Conservation (phyloP, 2,888 invertebrate genomes). For the Thymelicus acteon region DNA sequence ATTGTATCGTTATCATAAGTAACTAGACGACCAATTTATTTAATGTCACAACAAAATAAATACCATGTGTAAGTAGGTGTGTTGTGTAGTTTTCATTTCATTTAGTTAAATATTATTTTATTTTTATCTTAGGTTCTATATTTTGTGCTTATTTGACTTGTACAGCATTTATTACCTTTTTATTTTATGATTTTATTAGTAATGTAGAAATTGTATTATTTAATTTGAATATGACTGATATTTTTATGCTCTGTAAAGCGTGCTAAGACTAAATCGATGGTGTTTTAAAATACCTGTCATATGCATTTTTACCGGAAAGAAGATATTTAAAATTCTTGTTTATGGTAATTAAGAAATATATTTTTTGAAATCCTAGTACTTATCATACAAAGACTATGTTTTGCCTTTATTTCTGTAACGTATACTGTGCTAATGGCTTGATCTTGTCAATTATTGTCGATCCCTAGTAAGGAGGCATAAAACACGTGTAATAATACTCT, state of each 20-base stretch:
- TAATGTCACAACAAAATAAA: background rate
- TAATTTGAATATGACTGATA: constrained; percentile 22
- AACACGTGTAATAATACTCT: too few species aligned
- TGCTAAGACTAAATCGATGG: background rate
- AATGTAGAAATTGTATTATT: constrained; percentile 1
- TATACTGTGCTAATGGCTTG: constrained; percentile 48
- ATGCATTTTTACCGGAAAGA: background rate
- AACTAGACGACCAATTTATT: background rate
- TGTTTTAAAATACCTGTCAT: background rate
- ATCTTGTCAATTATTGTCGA: constrained; percentile 9
- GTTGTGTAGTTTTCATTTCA: too few species aligned
- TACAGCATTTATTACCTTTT: constrained; percentile 28
- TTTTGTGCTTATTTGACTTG: constrained; percentile 25
- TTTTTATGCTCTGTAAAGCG: constrained; percentile 2
- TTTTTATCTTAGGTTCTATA: constrained; percentile 2
- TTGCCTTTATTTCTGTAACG: constrained; percentile 60
- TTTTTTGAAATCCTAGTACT: too few species aligned
- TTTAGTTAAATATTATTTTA: constrained; percentile 12
- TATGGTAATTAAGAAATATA: too few species aligned
- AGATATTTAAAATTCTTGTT: too few species aligned
- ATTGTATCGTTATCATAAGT: background rate
- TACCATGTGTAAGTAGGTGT: background rate
- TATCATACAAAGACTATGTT: constrained; percentile 59
- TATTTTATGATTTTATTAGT: constrained; percentile 1
- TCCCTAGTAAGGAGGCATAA: too few species aligned